These are phyloP conservation scores for Cryptoprocta ferox DNA, from an alignment of 2,797 vertebrate genomes.

Conservation along the genomic window DNA sequence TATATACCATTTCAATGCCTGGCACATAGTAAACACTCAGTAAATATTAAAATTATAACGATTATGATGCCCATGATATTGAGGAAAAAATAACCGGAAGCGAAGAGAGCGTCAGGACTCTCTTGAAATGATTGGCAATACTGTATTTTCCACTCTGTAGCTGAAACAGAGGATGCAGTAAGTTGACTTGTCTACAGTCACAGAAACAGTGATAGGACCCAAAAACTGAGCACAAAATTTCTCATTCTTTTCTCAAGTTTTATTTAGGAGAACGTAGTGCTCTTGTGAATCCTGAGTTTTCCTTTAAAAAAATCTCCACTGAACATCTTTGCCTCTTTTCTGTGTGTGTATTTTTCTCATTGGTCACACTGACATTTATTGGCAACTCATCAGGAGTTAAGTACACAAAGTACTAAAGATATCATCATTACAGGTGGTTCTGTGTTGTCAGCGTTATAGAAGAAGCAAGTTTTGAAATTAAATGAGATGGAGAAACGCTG, in stretches of 20 bases:
- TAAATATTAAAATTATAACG: background rate
- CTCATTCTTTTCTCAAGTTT: background rate
- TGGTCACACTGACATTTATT: background rate
- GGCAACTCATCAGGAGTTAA: background rate
- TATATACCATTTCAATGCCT: background rate
- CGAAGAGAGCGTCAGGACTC: background rate
- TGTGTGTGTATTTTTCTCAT: slow-evolving; percentile 4
- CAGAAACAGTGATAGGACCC: background rate
- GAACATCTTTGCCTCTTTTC: background rate
- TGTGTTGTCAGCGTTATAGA: background rate
- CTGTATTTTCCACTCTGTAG: background rate
- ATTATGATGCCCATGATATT: background rate
- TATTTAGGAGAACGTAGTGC: background rate
- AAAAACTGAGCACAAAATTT: background rate
- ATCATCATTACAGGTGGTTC: slow-evolving; percentile 42
- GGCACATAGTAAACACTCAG: background rate
- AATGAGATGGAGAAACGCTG: slow-evolving; percentile 49
- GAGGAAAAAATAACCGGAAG: slow-evolving; percentile 23
- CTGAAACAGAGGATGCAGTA: background rate
- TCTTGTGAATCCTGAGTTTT: background rate
- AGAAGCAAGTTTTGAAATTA: slow-evolving; percentile 50
- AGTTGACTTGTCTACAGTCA: background rate
- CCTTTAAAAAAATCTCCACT: slow-evolving; percentile 11
- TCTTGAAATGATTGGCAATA: slow-evolving; percentile 4
- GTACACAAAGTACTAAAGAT: slow-evolving; percentile 22